Evolutionary conservation across 2,888 invertebrate genomes (phyloP).

Genomic region (Rotaria sp.): DNA sequence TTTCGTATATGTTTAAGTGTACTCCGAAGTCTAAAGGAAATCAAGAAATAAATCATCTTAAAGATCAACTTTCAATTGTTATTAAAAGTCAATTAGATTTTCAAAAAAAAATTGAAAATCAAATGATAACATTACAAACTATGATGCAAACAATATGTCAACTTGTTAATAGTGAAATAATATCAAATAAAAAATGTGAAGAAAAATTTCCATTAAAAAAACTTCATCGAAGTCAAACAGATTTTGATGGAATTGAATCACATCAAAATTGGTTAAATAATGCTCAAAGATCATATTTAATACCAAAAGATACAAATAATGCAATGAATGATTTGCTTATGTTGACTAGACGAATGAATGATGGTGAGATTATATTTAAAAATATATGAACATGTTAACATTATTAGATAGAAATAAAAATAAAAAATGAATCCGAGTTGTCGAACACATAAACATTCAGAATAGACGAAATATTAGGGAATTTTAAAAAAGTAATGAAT

Average conservation of each 20-base stretch:
- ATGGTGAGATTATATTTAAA: neutral
- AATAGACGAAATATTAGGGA: no score
- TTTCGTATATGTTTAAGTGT: neutral
- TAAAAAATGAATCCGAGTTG: no score
- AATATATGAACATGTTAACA: no score
- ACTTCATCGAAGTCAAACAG: neutral
- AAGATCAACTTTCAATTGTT: neutral
- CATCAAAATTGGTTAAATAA: neutral
- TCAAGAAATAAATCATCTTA: neutral
- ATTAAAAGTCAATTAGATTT: slow-evolving; percentile 21
- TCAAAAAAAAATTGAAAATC: slow-evolving; percentile 25
- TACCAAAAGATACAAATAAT: neutral
- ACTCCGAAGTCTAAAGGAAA: neutral
- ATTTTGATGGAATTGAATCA: neutral
- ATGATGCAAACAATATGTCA: slow-evolving; percentile 20
- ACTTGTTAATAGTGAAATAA: neutral
- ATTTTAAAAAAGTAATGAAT: no score
- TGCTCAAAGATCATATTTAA: neutral
- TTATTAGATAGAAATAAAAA: no score
- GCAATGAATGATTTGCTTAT: neutral
- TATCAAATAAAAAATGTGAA: neutral
- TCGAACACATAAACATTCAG: no score
- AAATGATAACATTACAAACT: slow-evolving; percentile 1
- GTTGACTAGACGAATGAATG: neutral
- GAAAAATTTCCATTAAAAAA: no score